These are phyloP conservation scores for Prunella strophiata DNA, from an alignment of 2,797 vertebrate species.

Conservation along the genomic window DNA sequence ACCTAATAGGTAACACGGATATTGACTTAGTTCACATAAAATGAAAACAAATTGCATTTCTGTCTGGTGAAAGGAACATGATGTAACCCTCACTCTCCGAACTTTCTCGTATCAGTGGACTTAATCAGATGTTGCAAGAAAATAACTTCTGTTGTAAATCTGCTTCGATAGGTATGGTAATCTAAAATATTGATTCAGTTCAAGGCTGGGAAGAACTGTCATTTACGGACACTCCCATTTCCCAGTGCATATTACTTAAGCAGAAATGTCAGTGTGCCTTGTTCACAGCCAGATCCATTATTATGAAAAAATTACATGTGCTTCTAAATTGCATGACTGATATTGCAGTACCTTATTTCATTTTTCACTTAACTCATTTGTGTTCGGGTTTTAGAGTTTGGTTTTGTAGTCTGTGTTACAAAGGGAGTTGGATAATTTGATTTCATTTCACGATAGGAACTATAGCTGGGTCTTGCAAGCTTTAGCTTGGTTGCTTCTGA, in stretches of 20 bases:
- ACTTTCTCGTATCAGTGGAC: accelerated
- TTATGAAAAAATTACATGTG: accelerated
- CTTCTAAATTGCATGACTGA: accelerated
- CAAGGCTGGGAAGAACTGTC: accelerated
- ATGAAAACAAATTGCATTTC: accelerated
- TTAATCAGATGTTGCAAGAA: neutral
- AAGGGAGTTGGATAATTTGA: neutral
- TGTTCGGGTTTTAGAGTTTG: neutral
- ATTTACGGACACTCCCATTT: accelerated
- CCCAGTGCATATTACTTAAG: accelerated
- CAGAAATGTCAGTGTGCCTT: neutral
- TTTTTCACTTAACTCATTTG: neutral
- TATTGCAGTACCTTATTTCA: neutral
- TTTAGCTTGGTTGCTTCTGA: accelerated
- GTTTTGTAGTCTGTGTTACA: neutral
- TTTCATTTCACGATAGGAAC: neutral
- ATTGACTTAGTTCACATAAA: neutral
- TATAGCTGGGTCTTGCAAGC: neutral
- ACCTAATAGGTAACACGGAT: accelerated
- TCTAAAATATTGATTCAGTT: neutral
- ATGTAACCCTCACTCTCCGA: neutral
- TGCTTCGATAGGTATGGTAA: accelerated
- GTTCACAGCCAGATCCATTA: neutral
- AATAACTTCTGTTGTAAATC: neutral
- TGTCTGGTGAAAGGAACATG: neutral